Conservation (phyloP, 1,140 invertebrate species). For the Proales similis region DNA sequence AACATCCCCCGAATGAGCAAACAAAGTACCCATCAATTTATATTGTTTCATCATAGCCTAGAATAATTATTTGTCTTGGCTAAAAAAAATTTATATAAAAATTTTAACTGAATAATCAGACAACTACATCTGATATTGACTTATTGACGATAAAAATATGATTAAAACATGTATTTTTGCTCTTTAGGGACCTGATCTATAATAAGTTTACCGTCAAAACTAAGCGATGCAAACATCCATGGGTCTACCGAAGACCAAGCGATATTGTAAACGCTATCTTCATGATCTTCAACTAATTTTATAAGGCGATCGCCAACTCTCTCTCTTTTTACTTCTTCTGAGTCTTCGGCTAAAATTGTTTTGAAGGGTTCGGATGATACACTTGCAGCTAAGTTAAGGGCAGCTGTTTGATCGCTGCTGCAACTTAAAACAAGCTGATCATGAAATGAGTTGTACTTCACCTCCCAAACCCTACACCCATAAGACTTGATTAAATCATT, state of each 20-base stretch:
- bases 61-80: background rate
- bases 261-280: conserved; percentile 91
- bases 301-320: conserved; percentile 66
- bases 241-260: conserved; percentile 94
- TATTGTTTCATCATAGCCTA: conserved; percentile 5
- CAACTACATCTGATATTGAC: background rate
- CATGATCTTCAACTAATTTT: conserved; percentile 85
- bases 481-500: conserved; percentile 11
- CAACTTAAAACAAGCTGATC: conserved; percentile 90
- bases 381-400: conserved; percentile 74
- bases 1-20: conserved; percentile 32
- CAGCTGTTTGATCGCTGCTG: conserved; percentile 83
- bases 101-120: background rate
- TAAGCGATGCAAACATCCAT: conserved; percentile 93
- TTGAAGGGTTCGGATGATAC: conserved; percentile 72
- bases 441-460: conserved; percentile 88
- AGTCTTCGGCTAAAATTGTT: conserved; percentile 41
- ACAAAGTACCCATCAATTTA: conserved; percentile 25
- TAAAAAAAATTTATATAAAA: background rate
- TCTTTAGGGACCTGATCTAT: conserved; percentile 82
- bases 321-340: conserved; percentile 3
- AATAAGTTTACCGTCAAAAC: conserved; percentile 86
- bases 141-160: conserved; percentile 15
- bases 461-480: conserved; percentile 71
- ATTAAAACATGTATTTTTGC: conserved; percentile 44